Evolutionary conservation across 2,797 vertebrate genomes (phyloP), one percentile per base, ranked within the genome.

Genomic region (Glyptemys insculpta): DNA sequence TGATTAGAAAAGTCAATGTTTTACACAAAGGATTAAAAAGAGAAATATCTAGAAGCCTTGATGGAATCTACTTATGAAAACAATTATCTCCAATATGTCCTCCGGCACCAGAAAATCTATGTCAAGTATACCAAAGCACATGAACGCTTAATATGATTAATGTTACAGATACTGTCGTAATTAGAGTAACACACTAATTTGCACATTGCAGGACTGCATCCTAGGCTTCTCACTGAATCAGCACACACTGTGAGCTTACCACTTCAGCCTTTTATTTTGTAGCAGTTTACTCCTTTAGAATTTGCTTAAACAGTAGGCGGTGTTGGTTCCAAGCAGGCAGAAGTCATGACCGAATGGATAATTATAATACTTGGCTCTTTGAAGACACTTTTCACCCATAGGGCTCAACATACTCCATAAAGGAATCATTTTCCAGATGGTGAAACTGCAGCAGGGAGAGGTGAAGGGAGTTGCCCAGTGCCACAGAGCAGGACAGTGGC

Each of bases 1-100:
- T 98, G 98, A 98, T 98, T 98, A 96, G 96, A 95, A 98, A 96
- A 98, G 97, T 97, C 98, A 97, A 91, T 97, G 97, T 94, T 97
- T 96, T 96, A 97, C 95, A 96, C 31, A 79, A 83, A 95, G 97
- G 97, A 98, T 98, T 98, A 97, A 97, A 98, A 97, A 87, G 83
- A 95, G 95, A 97, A 97, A 97, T 95, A 96, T 94, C 96, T 96
- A 83, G 79, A 49, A 97, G 92, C 85, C 54, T 54, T 87, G 94
- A 94, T 88, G 88, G 88, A 97, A 95, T 97, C 97, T 94, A 34
- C 83, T 95, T 96, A 89, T 8, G 49, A 88, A 92, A 93, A 94
- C 84, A 84, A 79, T 93, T 94, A 86, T 89, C 95, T 96, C 93
- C 82, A 89, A 29, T 3, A 50, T 37, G 12, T 19, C 91, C 82